phyloP scores from a whole-genome alignment of 2,113 vertebrate species.

The Eonycteris spelaea region DNA sequence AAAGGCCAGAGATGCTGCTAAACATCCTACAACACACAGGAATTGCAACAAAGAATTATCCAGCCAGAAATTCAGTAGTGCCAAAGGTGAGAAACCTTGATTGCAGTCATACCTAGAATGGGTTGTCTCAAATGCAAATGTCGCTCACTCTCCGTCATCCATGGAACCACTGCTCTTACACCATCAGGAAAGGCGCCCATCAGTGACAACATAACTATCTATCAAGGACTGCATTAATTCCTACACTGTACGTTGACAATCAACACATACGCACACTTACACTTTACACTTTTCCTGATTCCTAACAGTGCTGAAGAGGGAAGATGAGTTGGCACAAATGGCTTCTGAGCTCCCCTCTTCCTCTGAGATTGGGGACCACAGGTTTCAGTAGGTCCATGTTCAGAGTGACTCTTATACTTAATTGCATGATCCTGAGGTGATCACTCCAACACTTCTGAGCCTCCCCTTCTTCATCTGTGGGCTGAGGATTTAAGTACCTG shows the following conservation, averaged over 20 bases:
- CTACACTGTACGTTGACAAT: background rate
- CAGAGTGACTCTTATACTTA: background rate
- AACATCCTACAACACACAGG: background rate
- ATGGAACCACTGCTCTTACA: background rate
- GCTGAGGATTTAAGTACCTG: background rate
- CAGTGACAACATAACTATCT: background rate
- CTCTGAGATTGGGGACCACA: background rate
- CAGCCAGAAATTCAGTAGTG: background rate
- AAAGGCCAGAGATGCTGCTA: background rate
- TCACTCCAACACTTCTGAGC: background rate
- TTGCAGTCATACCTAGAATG: background rate
- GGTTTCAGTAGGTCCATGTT: background rate
- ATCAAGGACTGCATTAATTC: background rate
- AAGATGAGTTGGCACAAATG: background rate
- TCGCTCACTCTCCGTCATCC: accelerated
- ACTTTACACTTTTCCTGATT: background rate
- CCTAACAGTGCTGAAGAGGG: background rate
- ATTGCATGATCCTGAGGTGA: background rate
- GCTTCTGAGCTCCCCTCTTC: background rate
- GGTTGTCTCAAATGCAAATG: background rate
- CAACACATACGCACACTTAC: background rate
- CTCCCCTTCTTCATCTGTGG: background rate
- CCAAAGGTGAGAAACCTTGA: background rate
- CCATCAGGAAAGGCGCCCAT: background rate
- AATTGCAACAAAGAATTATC: background rate